Evolutionary conservation across 2,888 invertebrate species (phyloP).

Genomic region (Nyleta sp.): DNA sequence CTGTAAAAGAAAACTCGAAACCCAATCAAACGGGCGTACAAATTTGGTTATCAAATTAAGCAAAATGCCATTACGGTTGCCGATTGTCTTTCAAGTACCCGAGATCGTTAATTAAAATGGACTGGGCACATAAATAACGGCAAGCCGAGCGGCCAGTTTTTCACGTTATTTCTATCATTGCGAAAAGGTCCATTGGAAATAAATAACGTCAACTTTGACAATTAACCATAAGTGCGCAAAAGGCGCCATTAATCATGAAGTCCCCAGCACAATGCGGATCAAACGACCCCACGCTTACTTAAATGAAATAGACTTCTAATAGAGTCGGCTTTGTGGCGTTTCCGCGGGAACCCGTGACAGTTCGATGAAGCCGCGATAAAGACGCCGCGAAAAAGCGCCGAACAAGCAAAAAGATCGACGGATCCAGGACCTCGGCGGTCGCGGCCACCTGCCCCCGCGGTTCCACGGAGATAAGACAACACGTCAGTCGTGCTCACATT

Average conservation of each 20-base stretch:
- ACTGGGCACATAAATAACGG: too few relatives aligned
- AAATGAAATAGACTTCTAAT: constrained; percentile 41
- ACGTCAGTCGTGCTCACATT: constrained; percentile 79
- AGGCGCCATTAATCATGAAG: constrained; percentile 43
- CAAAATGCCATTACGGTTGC: too few relatives aligned
- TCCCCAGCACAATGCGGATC: constrained; percentile 35
- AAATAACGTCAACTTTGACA: constrained; percentile 47
- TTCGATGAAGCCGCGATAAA: constrained; percentile 46
- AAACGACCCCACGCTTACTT: constrained; percentile 23
- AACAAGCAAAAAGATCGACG: constrained; percentile 31
- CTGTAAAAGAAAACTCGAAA: too few relatives aligned
- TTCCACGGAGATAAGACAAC: constrained; percentile 78
- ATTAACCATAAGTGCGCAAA: constrained; percentile 41
- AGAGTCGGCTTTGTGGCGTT: constrained; percentile 33
- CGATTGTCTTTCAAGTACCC: too few relatives aligned
- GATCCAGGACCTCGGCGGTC: constrained; percentile 57
- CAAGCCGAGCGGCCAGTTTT: too few relatives aligned
- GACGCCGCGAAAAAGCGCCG: constrained; percentile 53
- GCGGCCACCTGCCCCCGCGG: constrained; percentile 79
- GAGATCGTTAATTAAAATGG: too few relatives aligned
- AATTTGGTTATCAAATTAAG: too few relatives aligned
- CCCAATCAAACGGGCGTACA: too few relatives aligned
- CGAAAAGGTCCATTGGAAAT: constrained; percentile 31
- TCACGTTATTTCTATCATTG: too few relatives aligned
- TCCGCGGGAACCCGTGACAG: constrained; percentile 34